Conservation (phyloP, 2,888 invertebrate species). For the Gibbula magus region DNA sequence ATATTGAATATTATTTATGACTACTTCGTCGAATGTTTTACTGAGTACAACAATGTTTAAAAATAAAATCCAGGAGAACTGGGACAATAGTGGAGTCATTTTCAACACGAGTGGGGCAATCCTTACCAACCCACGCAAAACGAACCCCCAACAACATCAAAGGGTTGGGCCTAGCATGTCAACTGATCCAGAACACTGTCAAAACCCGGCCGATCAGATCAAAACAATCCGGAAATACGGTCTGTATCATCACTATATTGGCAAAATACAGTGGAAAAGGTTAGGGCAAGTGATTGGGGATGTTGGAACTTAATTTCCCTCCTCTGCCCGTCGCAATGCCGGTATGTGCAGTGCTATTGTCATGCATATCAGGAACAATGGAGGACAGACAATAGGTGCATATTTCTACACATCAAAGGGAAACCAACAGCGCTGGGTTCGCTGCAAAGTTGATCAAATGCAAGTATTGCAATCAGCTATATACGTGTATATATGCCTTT, state of each 20-base stretch:
- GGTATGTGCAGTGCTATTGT: constrained; percentile 34
- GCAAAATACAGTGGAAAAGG: neutral
- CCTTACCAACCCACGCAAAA: constrained; percentile 12
- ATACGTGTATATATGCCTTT: neutral
- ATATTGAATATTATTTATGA: no score
- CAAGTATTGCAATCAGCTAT: neutral
- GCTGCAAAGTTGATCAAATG: neutral
- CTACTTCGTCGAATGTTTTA: no score
- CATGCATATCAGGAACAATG: constrained; percentile 29
- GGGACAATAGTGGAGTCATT: neutral
- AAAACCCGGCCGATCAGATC: neutral
- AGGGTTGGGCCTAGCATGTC: neutral
- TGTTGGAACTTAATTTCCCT: neutral
- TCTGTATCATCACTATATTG: neutral
- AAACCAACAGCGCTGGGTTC: neutral
- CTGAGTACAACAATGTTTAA: no score
- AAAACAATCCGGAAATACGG: constrained; percentile 14
- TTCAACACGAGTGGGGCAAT: constrained; percentile 12
- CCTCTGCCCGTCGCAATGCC: constrained; percentile 22
- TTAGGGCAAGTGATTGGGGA: neutral
- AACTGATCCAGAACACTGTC: constrained; percentile 18
- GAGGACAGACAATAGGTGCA: constrained; percentile 42
- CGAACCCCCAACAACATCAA: neutral
- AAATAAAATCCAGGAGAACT: no score
- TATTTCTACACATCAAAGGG: constrained; percentile 45